Conservation (phyloP, 1,140 invertebrate species). For the Hirudo medicinalis region DNA sequence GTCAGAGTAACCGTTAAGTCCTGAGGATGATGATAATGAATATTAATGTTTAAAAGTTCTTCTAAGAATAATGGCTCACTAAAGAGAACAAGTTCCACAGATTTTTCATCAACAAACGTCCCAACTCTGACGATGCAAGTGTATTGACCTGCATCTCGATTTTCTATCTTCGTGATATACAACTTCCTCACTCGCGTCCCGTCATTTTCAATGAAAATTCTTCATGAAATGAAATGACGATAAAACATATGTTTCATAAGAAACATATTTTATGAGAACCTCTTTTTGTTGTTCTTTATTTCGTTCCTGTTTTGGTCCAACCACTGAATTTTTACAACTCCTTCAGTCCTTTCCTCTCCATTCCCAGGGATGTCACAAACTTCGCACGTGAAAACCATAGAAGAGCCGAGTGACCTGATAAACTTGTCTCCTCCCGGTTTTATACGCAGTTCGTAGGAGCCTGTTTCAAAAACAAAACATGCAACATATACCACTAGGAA, state of each 20-base stretch:
- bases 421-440: conserved; percentile 27
- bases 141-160: conserved; percentile 21
- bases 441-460: conserved; percentile 59
- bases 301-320: conserved; percentile 10
- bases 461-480: conserved; percentile 4
- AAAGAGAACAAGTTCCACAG: conserved; percentile 8
- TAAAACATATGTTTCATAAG: background rate
- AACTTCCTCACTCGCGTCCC: conserved; percentile 16
- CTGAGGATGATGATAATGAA: no score
- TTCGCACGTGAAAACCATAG: conserved; percentile 11
- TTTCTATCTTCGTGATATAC: conserved; percentile 18
- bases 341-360: background rate
- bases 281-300: background rate
- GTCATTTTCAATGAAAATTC: background rate
- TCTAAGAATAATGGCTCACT: background rate
- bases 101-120: background rate
- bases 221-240: background rate
- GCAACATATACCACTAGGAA: no score
- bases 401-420: conserved; percentile 3
- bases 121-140: background rate
- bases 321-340: conserved; percentile 10
- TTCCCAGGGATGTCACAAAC: conserved; percentile 9
- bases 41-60: no score
- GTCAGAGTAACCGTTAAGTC: background rate
- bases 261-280: background rate